Evolutionary conservation across 2,113 vertebrate species (phyloP).

Genomic region (Coreoperca whiteheadi): DNA sequence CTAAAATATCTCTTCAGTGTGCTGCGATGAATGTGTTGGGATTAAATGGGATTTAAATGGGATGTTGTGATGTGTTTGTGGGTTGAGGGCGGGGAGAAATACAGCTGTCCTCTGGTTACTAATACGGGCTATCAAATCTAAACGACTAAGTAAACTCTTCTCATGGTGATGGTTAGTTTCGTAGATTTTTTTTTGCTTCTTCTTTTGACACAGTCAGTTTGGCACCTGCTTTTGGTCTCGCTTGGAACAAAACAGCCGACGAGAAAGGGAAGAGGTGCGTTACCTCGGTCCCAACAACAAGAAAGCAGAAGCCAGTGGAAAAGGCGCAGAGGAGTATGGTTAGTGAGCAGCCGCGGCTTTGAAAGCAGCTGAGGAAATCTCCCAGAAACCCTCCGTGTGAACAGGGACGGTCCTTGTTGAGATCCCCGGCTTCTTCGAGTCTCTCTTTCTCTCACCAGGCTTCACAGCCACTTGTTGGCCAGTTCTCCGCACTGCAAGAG

Average conservation of each 20-base stretch:
- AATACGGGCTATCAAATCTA: background rate
- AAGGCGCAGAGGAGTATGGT: background rate
- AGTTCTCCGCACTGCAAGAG: constrained; percentile 68
- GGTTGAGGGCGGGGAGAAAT: background rate
- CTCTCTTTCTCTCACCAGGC: background rate
- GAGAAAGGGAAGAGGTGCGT: background rate
- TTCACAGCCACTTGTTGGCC: background rate
- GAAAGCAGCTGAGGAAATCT: constrained; percentile 28
- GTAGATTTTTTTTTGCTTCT: constrained; percentile 56
- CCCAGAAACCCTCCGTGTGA: constrained; percentile 44
- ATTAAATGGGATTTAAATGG: constrained; percentile 6
- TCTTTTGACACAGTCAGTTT: constrained; percentile 75
- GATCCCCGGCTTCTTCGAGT: constrained; percentile 4
- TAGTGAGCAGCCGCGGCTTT: constrained; percentile 48
- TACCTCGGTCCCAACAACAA: background rate
- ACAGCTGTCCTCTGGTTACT: background rate
- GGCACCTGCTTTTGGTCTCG: constrained; percentile 76
- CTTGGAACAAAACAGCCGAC: constrained; percentile 36
- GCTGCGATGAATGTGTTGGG: background rate
- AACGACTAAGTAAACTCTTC: background rate
- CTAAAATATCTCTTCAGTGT: background rate
- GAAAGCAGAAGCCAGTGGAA: background rate
- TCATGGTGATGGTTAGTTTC: constrained; percentile 1
- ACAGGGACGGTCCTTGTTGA: background rate
- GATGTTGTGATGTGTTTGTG: background rate